Evolutionary conservation across 2,888 invertebrate species (phyloP).

Genomic region (Melikaiella ostensackeni): DNA sequence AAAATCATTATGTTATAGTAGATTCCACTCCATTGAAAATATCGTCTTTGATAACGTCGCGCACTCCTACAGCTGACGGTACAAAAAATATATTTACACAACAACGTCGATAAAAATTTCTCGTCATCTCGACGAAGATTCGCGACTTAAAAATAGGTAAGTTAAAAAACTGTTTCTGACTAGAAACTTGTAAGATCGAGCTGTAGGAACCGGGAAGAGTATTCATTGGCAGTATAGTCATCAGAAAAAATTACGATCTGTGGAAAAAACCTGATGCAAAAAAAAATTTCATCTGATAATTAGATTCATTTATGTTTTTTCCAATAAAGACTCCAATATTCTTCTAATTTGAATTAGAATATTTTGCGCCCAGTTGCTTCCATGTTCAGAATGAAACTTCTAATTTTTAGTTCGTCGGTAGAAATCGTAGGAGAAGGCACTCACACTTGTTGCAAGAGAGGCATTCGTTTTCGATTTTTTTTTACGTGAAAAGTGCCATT

Average conservation of each 20-base stretch:
- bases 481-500: conserved; percentile 18
- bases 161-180: conserved; percentile 71
- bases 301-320: not conserved
- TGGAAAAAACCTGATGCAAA: not conserved
- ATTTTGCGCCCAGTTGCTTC: not conserved
- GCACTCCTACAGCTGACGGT: conserved; percentile 56
- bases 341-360: not conserved
- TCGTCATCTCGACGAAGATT: conserved; percentile 38
- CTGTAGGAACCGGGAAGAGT: conserved; percentile 74
- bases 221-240: conserved; percentile 68
- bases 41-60: conserved; percentile 33
- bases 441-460: not conserved
- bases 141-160: conserved; percentile 53
- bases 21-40: conserved; percentile 11
- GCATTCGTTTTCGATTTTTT: not conserved
- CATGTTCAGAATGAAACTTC: not conserved
- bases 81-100: conserved; percentile 50
- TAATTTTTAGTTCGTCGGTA: not conserved
- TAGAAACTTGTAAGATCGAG: conserved; percentile 74
- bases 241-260: not conserved
- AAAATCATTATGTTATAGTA: conserved; percentile 32
- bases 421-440: not conserved
- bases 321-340: not conserved
- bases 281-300: not conserved
- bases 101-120: conserved; percentile 34